Conservation (phyloP, 2,888 invertebrate genomes). For the Tenthredo notha region DNA sequence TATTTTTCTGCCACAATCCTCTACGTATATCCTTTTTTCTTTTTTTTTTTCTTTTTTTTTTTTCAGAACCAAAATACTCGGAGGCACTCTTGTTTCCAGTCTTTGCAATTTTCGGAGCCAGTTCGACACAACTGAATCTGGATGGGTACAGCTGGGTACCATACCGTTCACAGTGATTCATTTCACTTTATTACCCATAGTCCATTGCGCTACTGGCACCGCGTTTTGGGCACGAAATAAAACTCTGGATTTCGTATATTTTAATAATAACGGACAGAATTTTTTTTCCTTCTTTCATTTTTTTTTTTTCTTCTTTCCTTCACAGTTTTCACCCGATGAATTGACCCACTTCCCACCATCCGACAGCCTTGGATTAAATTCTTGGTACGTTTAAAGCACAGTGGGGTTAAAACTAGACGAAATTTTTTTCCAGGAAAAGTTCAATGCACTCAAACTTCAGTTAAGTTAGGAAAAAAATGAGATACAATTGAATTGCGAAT, state of each 20-base stretch:
- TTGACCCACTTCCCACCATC: neutral
- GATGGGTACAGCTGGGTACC: conserved; percentile 13
- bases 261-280: neutral
- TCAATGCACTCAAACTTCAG: neutral
- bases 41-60: too few relatives aligned
- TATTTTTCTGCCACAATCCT: conserved; percentile 1
- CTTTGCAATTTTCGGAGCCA: conserved; percentile 11
- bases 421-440: neutral
- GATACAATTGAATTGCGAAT: neutral
- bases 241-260: neutral
- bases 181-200: conserved; percentile 40
- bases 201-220: conserved; percentile 20
- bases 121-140: conserved; percentile 34
- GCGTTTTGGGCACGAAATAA: conserved; percentile 18
- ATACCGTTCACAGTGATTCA: conserved; percentile 21
- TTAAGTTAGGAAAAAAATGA: neutral
- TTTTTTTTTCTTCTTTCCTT: neutral
- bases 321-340: neutral
- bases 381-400: neutral
- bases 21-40: too few relatives aligned
- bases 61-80: neutral
- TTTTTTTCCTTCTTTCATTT: neutral
- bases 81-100: neutral
- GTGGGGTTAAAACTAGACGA: neutral
- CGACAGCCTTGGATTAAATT: neutral